A percentile compares a stretch with the other conserved stretches of the same genome.
These are phyloP conservation scores for Coptodon bakossiorum DNA, from an alignment of 2,113 vertebrate species.

Conservation along the genomic window DNA sequence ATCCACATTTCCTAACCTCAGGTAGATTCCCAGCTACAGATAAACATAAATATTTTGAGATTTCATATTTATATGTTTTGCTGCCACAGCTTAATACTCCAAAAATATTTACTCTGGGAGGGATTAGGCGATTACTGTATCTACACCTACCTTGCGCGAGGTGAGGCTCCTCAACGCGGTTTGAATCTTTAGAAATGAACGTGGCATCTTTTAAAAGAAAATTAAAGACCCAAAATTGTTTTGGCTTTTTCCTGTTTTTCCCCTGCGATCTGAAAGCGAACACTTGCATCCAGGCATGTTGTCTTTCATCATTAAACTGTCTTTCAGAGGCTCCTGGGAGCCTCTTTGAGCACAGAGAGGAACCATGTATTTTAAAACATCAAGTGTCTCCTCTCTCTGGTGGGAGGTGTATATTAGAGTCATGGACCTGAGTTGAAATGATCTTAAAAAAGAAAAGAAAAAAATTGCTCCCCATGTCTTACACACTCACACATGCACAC, in stretches of 20 bases:
- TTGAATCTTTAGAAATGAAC: conserved; percentile 14
- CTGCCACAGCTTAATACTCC: neutral
- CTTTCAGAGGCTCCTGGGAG: conserved; percentile 33
- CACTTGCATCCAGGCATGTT: conserved; percentile 36
- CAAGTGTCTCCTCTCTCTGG: conserved; percentile 16
- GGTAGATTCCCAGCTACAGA: neutral
- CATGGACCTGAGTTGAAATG: conserved; percentile 20
- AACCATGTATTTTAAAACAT: conserved; percentile 36
- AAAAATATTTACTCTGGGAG: conserved; percentile 11
- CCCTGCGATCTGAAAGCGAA: conserved; percentile 29
- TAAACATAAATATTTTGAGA: conserved; percentile 42
- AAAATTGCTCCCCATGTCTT: neutral
- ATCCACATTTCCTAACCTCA: neutral
- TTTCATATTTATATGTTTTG: conserved; percentile 21
- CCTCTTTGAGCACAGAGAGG: conserved; percentile 15
- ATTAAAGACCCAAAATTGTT: conserved; percentile 46
- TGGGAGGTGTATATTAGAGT: conserved; percentile 30
- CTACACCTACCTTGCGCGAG: neutral
- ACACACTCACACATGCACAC: neutral
- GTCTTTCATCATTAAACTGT: conserved; percentile 55
- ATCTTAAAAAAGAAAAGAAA: neutral
- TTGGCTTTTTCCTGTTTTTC: conserved; percentile 13
- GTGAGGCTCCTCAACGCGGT: neutral
- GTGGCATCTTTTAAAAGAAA: conserved; percentile 14
- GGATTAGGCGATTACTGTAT: conserved; percentile 8